Conservation (phyloP, 64 coral and sea anemone species). For the Anthopleura sola region DNA sequence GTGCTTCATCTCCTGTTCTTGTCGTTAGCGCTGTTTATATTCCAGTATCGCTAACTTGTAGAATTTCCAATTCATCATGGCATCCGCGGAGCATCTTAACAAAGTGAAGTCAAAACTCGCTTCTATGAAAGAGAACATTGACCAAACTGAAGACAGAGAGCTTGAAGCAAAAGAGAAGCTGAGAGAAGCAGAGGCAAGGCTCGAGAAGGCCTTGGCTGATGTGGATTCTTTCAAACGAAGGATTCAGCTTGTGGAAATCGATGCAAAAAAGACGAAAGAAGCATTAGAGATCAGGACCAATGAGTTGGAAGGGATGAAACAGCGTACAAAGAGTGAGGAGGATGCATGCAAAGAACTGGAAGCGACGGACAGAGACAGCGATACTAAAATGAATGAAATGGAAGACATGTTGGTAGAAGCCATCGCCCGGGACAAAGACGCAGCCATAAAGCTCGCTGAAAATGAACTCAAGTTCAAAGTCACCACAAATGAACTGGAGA, state of each 20-base stretch:
- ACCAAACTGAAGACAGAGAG: slow-evolving; percentile 42
- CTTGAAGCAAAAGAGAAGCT: slow-evolving; percentile 13
- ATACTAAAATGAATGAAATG: slow-evolving; percentile 20
- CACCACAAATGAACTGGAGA: slow-evolving; percentile 28
- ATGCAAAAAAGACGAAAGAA: slow-evolving; percentile 10
- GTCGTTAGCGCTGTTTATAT: background rate
- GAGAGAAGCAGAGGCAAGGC: slow-evolving; percentile 25
- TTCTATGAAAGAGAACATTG: slow-evolving; percentile 60
- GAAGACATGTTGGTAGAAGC: slow-evolving; percentile 15
- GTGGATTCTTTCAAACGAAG: slow-evolving; percentile 60
- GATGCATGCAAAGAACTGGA: slow-evolving; percentile 40
- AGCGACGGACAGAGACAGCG: slow-evolving; percentile 46
- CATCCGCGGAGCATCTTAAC: slow-evolving; percentile 11
- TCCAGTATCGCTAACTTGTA: background rate
- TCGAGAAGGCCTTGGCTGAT: slow-evolving; percentile 42
- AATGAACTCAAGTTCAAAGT: slow-evolving; percentile 51
- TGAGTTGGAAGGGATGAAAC: slow-evolving; percentile 12
- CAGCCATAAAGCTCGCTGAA: slow-evolving; percentile 24
- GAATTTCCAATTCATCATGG: background rate
- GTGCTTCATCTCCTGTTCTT: background rate
- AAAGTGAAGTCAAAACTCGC: slow-evolving; percentile 58
- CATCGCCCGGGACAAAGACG: slow-evolving; percentile 14
- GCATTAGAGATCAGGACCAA: background rate
- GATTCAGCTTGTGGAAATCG: slow-evolving; percentile 40
- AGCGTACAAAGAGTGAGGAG: background rate